These are phyloP conservation scores for Mimas tiliae DNA, from an alignment of 2,888 invertebrate genomes.

Conservation along the genomic window DNA sequence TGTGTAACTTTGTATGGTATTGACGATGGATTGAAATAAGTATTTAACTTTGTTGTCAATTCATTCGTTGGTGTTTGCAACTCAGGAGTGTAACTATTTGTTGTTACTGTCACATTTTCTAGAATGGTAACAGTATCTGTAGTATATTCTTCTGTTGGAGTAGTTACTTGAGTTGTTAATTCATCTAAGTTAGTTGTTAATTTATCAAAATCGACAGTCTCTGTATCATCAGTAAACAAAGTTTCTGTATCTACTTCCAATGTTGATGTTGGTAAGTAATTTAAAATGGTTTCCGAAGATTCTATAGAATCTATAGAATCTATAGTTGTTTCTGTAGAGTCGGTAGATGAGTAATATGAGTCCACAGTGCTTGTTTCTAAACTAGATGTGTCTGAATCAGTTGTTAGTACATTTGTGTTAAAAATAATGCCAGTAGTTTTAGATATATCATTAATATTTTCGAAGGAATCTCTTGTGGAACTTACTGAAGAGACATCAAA, in stretches of 20 bases:
- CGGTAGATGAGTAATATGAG: too few species aligned
- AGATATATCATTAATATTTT: conserved; percentile 31
- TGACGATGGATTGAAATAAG: conserved; percentile 14
- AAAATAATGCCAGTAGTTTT: conserved; percentile 30
- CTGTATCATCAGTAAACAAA: background rate
- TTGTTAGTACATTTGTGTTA: conserved; percentile 30
- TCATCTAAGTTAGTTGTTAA: conserved; percentile 18
- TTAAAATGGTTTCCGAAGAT: background rate
- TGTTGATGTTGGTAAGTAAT: background rate
- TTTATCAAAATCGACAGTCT: background rate
- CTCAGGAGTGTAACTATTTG: background rate
- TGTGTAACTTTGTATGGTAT: conserved; percentile 30
- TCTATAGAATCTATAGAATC: background rate
- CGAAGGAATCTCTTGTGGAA: conserved; percentile 21
- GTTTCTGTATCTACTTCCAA: background rate
- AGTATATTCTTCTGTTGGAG: conserved; percentile 1
- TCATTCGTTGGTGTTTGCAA: background rate
- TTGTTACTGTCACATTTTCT: too few species aligned
- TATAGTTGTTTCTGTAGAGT: conserved; percentile 19
- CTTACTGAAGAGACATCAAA: conserved; percentile 12
- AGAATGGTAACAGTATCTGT: background rate
- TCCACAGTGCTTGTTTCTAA: conserved; percentile 27
- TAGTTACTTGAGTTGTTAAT: background rate
- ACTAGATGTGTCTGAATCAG: conserved; percentile 28
- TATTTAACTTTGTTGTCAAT: background rate